Conservation (phyloP, 1,140 invertebrate genomes). For the Helicoverpa armigera region DNA sequence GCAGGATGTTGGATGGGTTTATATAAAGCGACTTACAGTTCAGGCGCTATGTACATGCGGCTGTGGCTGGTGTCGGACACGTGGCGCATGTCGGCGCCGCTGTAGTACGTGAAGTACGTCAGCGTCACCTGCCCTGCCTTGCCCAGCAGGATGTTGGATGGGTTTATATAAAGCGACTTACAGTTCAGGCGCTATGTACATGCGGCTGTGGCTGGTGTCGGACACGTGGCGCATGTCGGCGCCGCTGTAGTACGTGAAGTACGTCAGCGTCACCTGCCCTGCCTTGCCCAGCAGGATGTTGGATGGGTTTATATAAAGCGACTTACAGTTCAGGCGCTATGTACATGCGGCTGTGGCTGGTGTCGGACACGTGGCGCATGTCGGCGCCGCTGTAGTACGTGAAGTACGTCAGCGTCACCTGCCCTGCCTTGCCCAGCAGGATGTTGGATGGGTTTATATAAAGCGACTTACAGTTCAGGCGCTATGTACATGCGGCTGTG, state of each 20-base stretch:
- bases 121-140: constrained; percentile 90
- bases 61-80: not conserved
- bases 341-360: constrained; percentile 82
- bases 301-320: constrained; percentile 87
- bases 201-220: constrained; percentile 56
- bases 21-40: constrained; percentile 81
- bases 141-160: constrained; percentile 91
- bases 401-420: constrained; percentile 90
- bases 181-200: constrained; percentile 91
- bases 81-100: constrained; percentile 57
- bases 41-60: constrained; percentile 90
- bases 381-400: constrained; percentile 60
- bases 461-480: constrained; percentile 86
- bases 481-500: constrained; percentile 87
- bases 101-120: constrained; percentile 87
- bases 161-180: constrained; percentile 81
- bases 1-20: constrained; percentile 90
- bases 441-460: constrained; percentile 90
- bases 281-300: constrained; percentile 91
- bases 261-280: constrained; percentile 90
- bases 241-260: constrained; percentile 77
- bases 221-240: constrained; percentile 53
- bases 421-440: constrained; percentile 90
- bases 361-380: constrained; percentile 44
- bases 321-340: constrained; percentile 89